Conservation (phyloP, 2,888 invertebrate genomes). For the Colletes collaris region DNA sequence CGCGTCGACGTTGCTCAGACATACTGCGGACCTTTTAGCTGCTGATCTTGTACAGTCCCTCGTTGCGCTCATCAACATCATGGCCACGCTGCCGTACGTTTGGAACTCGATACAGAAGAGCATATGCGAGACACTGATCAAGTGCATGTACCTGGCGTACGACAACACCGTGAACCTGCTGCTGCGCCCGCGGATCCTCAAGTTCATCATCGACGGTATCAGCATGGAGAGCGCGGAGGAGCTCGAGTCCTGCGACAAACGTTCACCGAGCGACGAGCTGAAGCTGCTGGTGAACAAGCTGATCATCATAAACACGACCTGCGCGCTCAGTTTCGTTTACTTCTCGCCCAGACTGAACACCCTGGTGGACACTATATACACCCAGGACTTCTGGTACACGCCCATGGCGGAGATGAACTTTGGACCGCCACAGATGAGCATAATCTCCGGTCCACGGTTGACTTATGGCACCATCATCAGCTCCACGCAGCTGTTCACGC, state of each 20-base stretch:
- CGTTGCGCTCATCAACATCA: conserved; percentile 79
- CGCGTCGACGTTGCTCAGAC: conserved; percentile 78
- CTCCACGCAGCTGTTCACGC: conserved; percentile 80
- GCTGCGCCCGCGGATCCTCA: conserved; percentile 79
- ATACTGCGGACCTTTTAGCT: conserved; percentile 79
- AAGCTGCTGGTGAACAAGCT: conserved; percentile 80
- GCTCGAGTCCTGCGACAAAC: conserved; percentile 80
- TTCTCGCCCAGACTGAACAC: conserved; percentile 80
- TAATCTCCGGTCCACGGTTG: conserved; percentile 78
- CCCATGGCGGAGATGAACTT: conserved; percentile 82
- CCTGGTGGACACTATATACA: conserved; percentile 80
- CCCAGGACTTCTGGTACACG: conserved; percentile 81
- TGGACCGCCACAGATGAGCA: conserved; percentile 81
- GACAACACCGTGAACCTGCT: conserved; percentile 81
- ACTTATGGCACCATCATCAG: conserved; percentile 81
- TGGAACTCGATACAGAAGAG: conserved; percentile 77
- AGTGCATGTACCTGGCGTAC: conserved; percentile 81
- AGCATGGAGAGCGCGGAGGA: conserved; percentile 81
- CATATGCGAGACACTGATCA: conserved; percentile 79
- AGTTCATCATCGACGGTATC: conserved; percentile 82
- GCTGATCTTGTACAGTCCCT: conserved; percentile 80
- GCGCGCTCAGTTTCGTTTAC: conserved; percentile 79
- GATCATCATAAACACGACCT: conserved; percentile 80
- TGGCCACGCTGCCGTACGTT: conserved; percentile 75
- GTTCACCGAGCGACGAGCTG: conserved; percentile 77